Evolutionary conservation across 1,140 invertebrate species (phyloP).

Genomic region (Formica selysi): DNA sequence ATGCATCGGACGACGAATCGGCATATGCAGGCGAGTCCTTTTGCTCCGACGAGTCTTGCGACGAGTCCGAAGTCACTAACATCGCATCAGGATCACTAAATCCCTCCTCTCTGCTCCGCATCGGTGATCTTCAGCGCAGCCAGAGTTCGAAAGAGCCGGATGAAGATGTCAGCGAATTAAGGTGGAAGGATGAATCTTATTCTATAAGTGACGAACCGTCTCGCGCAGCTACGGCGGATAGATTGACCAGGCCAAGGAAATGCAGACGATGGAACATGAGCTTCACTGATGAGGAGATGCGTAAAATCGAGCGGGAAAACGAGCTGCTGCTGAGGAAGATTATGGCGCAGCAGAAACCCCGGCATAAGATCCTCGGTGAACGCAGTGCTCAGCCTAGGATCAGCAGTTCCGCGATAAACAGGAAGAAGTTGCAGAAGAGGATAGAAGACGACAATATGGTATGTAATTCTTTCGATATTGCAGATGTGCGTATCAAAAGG

Average conservation of each 20-base stretch:
- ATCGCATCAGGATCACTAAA: slow-evolving; percentile 60
- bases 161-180: not conserved
- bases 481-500: not conserved
- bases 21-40: slow-evolving; percentile 78
- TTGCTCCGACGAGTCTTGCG: slow-evolving; percentile 72
- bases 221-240: slow-evolving; percentile 1
- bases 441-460: slow-evolving; percentile 83
- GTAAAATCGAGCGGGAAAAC: slow-evolving; percentile 86
- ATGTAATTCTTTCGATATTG: slow-evolving; percentile 21
- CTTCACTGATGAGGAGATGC: slow-evolving; percentile 84
- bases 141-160: not conserved
- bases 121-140: not conserved
- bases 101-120: slow-evolving; percentile 15
- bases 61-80: slow-evolving; percentile 74
- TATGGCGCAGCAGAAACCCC: slow-evolving; percentile 79
- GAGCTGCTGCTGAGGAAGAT: slow-evolving; percentile 85
- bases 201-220: not conserved
- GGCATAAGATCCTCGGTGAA: slow-evolving; percentile 61
- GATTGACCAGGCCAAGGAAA: not conserved
- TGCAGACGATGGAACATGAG: slow-evolving; percentile 83
- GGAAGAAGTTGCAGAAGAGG: slow-evolving; percentile 79
- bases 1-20: slow-evolving; percentile 70
- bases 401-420: slow-evolving; percentile 82
- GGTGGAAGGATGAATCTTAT: not conserved
- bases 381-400: slow-evolving; percentile 47